phyloP scores from a whole-genome alignment of 2,888 invertebrate genomes.

The Boloria euphrosyne region DNA sequence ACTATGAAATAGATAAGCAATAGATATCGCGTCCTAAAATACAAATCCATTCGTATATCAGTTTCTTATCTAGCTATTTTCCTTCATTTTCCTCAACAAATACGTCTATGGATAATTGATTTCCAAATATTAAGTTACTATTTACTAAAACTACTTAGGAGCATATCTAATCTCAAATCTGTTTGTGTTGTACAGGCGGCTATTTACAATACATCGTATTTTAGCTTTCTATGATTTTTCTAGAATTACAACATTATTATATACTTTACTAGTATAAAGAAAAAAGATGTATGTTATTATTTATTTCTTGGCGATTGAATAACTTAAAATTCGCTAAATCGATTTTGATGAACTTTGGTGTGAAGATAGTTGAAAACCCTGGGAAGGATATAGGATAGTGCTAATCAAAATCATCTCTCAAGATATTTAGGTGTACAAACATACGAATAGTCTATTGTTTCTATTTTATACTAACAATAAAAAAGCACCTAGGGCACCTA shows the following conservation, averaged over 20 bases:
- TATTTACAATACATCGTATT: conserved; percentile 15
- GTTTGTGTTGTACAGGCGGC: conserved; percentile 18
- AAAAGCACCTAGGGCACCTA: no score
- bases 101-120: conserved; percentile 72
- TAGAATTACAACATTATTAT: background rate
- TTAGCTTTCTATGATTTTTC: background rate
- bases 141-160: conserved; percentile 32
- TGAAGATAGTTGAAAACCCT: no score
- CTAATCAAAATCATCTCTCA: no score
- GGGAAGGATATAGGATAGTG: no score
- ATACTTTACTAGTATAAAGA: background rate
- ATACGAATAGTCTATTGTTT: no score
- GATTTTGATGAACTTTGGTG: no score
- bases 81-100: conserved; percentile 63
- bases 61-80: conserved; percentile 63
- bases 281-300: no score
- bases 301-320: no score
- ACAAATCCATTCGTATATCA: conserved; percentile 49
- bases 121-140: conserved; percentile 75
- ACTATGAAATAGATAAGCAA: background rate
- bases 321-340: no score
- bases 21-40: background rate
- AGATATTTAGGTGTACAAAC: no score
- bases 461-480: no score
- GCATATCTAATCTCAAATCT: conserved; percentile 29